Conservation (phyloP, 2,888 invertebrate species). For the Himalopsyche anomala region DNA sequence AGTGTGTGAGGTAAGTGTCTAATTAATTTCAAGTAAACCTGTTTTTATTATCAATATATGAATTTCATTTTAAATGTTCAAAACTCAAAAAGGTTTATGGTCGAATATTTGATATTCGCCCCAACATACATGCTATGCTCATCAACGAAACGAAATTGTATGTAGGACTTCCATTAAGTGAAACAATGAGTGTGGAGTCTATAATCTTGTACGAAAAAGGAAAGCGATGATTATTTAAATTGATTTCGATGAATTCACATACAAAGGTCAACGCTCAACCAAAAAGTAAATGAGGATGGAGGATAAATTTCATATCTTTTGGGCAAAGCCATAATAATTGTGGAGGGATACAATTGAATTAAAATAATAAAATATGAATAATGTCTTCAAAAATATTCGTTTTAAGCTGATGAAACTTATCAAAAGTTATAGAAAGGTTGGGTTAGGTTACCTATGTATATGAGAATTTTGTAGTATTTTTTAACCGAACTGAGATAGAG, state of each 20-base stretch:
- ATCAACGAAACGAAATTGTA: not conserved
- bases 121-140: not conserved
- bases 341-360: not conserved
- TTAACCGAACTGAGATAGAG: not conserved
- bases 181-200: conserved; percentile 1
- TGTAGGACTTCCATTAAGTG: not conserved
- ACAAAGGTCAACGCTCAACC: conserved; percentile 9
- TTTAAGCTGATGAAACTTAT: not conserved
- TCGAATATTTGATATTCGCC: too few species aligned
- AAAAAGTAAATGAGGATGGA: not conserved
- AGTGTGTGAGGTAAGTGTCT: too few species aligned
- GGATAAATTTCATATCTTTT: not conserved
- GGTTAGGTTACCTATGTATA: not conserved
- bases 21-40: too few species aligned
- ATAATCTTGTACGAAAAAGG: conserved; percentile 11
- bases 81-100: too few species aligned
- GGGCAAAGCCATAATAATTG: not conserved
- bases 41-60: too few species aligned
- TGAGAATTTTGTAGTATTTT: not conserved
- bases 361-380: not conserved
- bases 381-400: not conserved
- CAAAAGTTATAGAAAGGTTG: not conserved
- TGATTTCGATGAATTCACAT: not conserved
- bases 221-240: conserved; percentile 28
- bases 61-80: too few species aligned